Base-by-base conservation (phyloP, 2,113 vertebrate genomes). In the Rattus rattus region DNA sequence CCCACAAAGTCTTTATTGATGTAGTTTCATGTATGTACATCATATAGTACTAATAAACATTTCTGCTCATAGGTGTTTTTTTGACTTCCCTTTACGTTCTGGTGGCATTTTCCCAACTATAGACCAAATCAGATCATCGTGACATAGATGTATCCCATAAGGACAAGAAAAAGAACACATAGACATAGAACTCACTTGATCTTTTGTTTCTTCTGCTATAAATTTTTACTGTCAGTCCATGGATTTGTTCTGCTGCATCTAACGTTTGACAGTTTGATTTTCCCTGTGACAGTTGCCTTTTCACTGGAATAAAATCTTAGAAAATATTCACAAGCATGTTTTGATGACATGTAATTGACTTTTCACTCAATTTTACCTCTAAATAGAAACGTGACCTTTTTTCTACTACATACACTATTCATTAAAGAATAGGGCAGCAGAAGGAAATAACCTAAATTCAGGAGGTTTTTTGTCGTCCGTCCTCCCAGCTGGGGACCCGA, bases 221-320 rank as follows among this genome's bases (percentile, higher is more conserved):
- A 95, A 94, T 92, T n/a, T 92, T 96, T 95, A 59, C 61, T 90
- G 0, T 79, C 49, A n/a, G 81, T 95, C 56, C 67, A 22, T 65
- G 33, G 24, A 72, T 95, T 91, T 94, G 75, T 87, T 88, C 22
- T n/a, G 14, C n/a, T 30, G 22, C 4, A 22, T 20, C 59, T 43
- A 89, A 0, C n/a, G 72, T 89, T n/a, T 80, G 49, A 84, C 81
- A 39, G 52, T 49, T 90, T 59, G 65, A 65, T 94, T 96, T 96
- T 91, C 14, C 14, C 1, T 61, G 6, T 63, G 52, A 56, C 61
- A 92, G 4, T 39, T 95, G 24, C 70, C 65, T 93, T 97, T 91
- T 86, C 79, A 4, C 4, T 85, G 20, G 43, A 2, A 91, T 73
- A 30, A 24, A n/a, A 92, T 8, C 65, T 96, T 90, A 90, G 28